Base-by-base conservation (phyloP, 2,888 invertebrate genomes). In the Drosophila peninsularis region DNA sequence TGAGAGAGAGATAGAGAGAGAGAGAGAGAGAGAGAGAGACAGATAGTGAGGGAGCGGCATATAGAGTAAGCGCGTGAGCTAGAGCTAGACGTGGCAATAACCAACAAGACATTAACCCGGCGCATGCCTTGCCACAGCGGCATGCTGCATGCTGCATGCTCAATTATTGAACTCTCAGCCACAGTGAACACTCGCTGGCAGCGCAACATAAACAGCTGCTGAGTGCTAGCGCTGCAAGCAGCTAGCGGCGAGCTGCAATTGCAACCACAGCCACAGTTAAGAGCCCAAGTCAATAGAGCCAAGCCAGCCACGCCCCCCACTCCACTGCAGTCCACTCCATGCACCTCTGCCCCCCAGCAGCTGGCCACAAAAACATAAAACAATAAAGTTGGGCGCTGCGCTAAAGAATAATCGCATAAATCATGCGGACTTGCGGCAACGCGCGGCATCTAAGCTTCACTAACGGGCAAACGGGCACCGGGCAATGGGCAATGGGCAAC, bases 91-190 rank as follows among this genome's bases (percentile, higher is more conserved):
- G 82, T 88, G 86, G 82, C 86, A 88, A 82, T 88, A 82, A 82
- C 89, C 82, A 87, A 85, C 88, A 89, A 84, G 85, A 87, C 89
- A 85, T 85, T 89, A 85, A 85, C 82, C 84, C 88, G 89, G 79
- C 76, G 49, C 80, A 77, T 79, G 76, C 76, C 78, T 77, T 13
- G 73, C 70, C 80, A 68, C 78, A 68, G 78, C 78, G 62, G 73
- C 65, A 60, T 42, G 41, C 49, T 60, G 64, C 60, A 75, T 75
- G 70, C 63, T 63, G 63, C 63, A 68, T 69, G 75, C 68, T 45
- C 69, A 77, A 80, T 77, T 75, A 76, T 79, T 75, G 80, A 69
- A 78, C 76, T 58, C 69, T 24, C 37, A 7, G 36, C 45, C 27
- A 19, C 49, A 27, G 14, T 62, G 36, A 42, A 47, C 62, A 65